phyloP scores from a whole-genome alignment of 64 coral and sea anemone genomes.

The Porites lutea region DNA sequence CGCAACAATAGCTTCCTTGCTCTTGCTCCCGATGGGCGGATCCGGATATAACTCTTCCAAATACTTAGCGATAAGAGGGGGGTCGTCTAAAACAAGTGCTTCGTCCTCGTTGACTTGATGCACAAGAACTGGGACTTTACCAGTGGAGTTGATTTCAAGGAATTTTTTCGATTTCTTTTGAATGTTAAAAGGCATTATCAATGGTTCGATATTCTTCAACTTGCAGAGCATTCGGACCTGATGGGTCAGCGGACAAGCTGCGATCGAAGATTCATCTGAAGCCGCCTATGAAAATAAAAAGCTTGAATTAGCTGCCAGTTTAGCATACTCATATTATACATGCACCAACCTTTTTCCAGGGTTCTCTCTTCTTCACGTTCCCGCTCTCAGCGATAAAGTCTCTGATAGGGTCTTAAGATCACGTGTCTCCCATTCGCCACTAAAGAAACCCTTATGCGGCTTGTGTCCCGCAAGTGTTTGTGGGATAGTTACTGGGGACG shows the following conservation, averaged over 20 bases:
- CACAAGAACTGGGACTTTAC: slow-evolving; percentile 39
- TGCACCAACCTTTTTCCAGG: too few relatives aligned
- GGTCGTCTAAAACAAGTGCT: slow-evolving; percentile 33
- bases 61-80: slow-evolving; percentile 22
- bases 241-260: slow-evolving; percentile 45
- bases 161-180: slow-evolving; percentile 48
- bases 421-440: too few relatives aligned
- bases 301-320: too few relatives aligned
- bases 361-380: too few relatives aligned
- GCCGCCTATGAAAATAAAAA: slow-evolving; percentile 4
- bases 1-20: slow-evolving; percentile 34
- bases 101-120: slow-evolving; percentile 32
- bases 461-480: too few relatives aligned
- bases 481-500: too few relatives aligned
- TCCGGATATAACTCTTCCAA: slow-evolving; percentile 1
- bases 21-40: slow-evolving; percentile 23
- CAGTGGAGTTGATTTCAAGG: slow-evolving; percentile 34
- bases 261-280: slow-evolving; percentile 27
- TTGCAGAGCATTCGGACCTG: slow-evolving; percentile 47
- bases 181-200: slow-evolving; percentile 24
- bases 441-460: too few relatives aligned
- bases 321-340: too few relatives aligned
- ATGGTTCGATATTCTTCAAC: slow-evolving; percentile 19
- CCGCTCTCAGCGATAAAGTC: too few relatives aligned
- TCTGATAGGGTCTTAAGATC: too few relatives aligned